These are phyloP conservation scores for Yponomeuta malinellus DNA, from an alignment of 2,888 invertebrate genomes.

Conservation along the genomic window DNA sequence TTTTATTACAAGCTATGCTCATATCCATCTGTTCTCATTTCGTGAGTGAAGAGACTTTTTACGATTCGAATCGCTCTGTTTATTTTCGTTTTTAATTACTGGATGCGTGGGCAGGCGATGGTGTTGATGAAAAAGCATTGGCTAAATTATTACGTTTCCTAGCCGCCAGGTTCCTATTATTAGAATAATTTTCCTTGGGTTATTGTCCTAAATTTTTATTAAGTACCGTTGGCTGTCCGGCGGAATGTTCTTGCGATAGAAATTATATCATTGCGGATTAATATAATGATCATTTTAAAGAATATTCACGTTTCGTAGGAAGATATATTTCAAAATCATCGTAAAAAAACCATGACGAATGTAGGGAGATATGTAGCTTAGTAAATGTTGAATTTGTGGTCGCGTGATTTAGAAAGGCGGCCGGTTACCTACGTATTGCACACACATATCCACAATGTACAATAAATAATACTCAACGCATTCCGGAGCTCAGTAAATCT, in stretches of 20 bases:
- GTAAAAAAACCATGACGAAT: not conserved
- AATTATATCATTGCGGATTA: conserved; percentile 1
- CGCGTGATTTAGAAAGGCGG: not conserved
- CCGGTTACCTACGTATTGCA: not conserved
- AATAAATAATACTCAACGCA: not conserved
- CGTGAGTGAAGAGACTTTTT: conserved; percentile 69
- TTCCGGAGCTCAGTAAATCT: not conserved
- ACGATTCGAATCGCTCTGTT: conserved; percentile 72
- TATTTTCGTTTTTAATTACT: conserved; percentile 77
- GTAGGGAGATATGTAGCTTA: not conserved
- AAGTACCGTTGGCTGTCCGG: conserved; percentile 6
- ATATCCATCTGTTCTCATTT: conserved; percentile 73
- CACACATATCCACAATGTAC: not conserved
- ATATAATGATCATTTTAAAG: not conserved
- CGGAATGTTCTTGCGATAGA: conserved; percentile 5
- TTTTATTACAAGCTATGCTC: conserved; percentile 46
- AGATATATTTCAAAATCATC: not conserved
- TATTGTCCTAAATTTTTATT: conserved; percentile 15
- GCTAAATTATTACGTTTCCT: conserved; percentile 27
- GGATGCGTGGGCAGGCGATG: conserved; percentile 57
- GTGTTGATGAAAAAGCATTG: conserved; percentile 64
- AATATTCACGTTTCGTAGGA: not conserved
- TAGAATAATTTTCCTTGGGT: conserved; percentile 8
- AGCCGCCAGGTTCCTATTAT: not conserved
- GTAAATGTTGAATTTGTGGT: not conserved